phyloP scores from a whole-genome alignment of 2,113 vertebrate genomes.

The Fulica atra region DNA sequence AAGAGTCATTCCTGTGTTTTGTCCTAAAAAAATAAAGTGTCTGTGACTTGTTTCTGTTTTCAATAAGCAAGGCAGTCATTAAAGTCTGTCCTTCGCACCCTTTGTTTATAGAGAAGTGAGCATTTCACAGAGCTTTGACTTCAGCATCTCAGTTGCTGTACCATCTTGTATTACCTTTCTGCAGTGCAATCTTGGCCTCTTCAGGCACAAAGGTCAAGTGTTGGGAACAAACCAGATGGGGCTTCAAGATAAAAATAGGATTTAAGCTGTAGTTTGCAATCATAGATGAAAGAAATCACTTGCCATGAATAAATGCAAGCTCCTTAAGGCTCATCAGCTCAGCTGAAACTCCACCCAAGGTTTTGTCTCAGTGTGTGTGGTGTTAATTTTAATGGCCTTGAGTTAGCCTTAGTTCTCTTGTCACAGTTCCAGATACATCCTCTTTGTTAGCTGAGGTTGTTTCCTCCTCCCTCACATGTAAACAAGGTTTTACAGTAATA shows the following conservation, averaged over 20 bases:
- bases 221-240: neutral
- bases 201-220: neutral
- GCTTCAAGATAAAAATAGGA: neutral
- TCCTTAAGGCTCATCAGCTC: neutral
- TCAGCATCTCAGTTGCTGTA: neutral
- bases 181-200: neutral
- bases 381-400: neutral
- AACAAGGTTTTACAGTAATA: neutral
- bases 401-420: neutral
- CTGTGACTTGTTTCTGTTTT: neutral
- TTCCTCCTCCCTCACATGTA: neutral
- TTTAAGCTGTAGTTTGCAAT: neutral
- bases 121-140: neutral
- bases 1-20: neutral
- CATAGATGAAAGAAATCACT: neutral
- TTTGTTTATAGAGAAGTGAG: neutral
- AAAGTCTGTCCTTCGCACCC: neutral
- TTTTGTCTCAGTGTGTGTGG: neutral
- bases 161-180: neutral
- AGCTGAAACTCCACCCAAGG: neutral
- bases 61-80: neutral
- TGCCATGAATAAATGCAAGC: neutral
- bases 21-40: neutral
- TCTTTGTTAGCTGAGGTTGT: neutral
- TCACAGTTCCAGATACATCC: neutral